These are phyloP conservation scores for Epistrophe grossulariae DNA, from an alignment of 2,888 invertebrate species.

Conservation along the genomic window DNA sequence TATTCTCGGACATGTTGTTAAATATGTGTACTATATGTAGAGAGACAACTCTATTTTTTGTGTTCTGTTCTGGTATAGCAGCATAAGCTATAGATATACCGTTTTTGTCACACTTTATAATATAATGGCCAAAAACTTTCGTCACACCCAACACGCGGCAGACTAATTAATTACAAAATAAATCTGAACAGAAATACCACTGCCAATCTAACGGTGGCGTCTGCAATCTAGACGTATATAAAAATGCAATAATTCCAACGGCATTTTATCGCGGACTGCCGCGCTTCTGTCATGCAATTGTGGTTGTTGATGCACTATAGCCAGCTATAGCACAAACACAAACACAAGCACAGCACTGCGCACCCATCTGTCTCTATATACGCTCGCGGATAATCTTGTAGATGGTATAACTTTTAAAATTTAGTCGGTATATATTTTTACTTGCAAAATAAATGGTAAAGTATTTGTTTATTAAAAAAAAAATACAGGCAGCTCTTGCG, in stretches of 20 bases:
- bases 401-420: conserved; percentile 26
- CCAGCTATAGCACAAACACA: too few species aligned
- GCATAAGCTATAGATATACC: not conserved
- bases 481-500: too few species aligned
- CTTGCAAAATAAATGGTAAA: not conserved
- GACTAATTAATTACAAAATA: conserved; percentile 74
- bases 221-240: conserved; percentile 74
- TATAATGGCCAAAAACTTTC: conserved; percentile 63
- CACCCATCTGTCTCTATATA: conserved; percentile 58
- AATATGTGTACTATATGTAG: not conserved
- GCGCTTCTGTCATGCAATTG: conserved; percentile 63
- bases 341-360: conserved; percentile 5
- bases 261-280: conserved; percentile 58
- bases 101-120: conserved; percentile 15
- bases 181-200: conserved; percentile 67
- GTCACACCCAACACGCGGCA: conserved; percentile 75
- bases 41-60: not conserved
- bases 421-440: not conserved
- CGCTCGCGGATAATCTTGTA: conserved; percentile 12
- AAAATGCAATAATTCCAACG: conserved; percentile 74
- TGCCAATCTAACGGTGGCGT: conserved; percentile 76
- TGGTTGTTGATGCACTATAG: conserved; percentile 15
- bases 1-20: not conserved
- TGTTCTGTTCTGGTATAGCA: not conserved
- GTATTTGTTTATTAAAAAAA: not conserved